Evolutionary conservation across 2,797 vertebrate genomes (phyloP).

Genomic region (Spinus pinus): DNA sequence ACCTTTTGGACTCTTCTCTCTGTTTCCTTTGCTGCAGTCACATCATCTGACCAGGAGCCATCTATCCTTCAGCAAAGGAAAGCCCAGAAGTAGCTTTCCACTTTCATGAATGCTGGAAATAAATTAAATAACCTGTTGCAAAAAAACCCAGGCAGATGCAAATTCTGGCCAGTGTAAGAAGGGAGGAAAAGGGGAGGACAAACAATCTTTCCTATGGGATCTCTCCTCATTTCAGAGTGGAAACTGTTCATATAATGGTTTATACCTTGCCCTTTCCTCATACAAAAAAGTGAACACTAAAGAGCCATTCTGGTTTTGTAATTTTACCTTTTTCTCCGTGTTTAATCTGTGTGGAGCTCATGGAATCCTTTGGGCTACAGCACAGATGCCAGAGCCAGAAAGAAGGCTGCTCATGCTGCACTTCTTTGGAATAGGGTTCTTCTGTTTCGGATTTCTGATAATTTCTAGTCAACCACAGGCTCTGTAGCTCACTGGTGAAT

Average conservation of each 20-base stretch:
- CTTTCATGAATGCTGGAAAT: neutral
- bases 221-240: neutral
- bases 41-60: neutral
- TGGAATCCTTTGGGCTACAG: neutral
- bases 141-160: neutral
- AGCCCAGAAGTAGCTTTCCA: neutral
- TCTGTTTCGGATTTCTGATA: neutral
- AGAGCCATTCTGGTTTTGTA: neutral
- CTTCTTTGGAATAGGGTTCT: neutral
- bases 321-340: neutral
- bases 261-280: neutral
- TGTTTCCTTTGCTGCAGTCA: neutral
- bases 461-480: neutral
- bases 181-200: neutral
- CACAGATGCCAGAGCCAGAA: neutral
- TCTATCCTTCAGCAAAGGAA: neutral
- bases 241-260: neutral
- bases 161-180: neutral
- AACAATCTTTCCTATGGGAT: accelerated
- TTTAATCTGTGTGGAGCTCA: neutral
- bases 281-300: neutral
- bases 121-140: neutral
- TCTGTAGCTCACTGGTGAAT: neutral
- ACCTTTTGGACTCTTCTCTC: neutral
- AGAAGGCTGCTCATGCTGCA: neutral